Base-by-base conservation (phyloP, 2,888 invertebrate species). In the Craniophora ligustri region DNA sequence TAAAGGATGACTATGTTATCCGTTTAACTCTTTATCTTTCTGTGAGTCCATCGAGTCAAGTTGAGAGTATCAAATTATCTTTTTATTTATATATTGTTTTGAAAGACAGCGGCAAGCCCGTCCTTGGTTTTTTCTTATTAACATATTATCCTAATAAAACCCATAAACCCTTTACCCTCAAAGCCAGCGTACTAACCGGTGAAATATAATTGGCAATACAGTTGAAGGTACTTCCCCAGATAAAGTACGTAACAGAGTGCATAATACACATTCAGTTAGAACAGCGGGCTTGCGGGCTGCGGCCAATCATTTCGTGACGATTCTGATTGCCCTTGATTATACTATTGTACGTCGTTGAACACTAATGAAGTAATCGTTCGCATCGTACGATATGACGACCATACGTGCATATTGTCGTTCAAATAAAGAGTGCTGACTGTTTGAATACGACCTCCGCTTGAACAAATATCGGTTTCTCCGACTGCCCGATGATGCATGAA, bases 351-450 rank as follows among this genome's bases (percentile, higher is more conserved):
- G 72, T 73, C 75, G 68, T 78, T 79, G 78, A 67, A 63, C 53
- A 47, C 53, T 76, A 74, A 82, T 78, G 69, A 73, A 73, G 76
- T 76, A 80, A 81, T 78, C 76, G 74, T 51, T 55, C 42, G 54
- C 51, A 59, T 63, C 63, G 46, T 66, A 35, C 54, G 47, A 61
- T 50, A 50, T 57, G 64, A 57, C 55, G 41, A 30, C 15, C 28
- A 19, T 6, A 26, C 42, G 38, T 53, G 38, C 51, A 54, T 44
- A 44, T 30, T 28, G 23, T 31, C 38, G 49, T 49, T 38, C 40
- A 58, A 72, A 67, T 57, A 72, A 61, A 61, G 54, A 63, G 47
- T 42, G 15, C 16, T 8, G 34, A 11, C 19, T 53, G n/a, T n/a
- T n/a, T n/a, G 34, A 26, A 26, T 7, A n/a, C 34, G 58, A 65